A percentile compares a stretch with the other conserved stretches of the same genome.
phyloP scores from a whole-genome alignment of 2,113 vertebrate species.

The Suncus etruscus region DNA sequence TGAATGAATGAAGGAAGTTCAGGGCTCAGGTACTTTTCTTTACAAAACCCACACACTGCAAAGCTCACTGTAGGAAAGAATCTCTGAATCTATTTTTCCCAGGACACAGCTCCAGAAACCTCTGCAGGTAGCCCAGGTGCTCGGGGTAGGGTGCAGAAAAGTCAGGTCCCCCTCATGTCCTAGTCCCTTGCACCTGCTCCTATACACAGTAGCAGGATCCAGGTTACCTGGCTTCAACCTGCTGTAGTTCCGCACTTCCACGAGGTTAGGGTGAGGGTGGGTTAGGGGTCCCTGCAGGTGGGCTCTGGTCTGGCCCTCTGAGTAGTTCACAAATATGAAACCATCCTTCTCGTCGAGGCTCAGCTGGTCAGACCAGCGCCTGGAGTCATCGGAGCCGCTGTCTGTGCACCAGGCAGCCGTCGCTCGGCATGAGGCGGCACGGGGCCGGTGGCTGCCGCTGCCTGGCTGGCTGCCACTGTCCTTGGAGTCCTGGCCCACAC shows the following conservation, averaged over 20 bases:
- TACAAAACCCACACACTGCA: no score
- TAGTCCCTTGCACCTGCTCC: background rate
- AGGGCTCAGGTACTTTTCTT: background rate
- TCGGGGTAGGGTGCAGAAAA: background rate
- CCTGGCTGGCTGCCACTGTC: conserved; percentile 87
- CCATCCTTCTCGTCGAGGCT: conserved; percentile 98
- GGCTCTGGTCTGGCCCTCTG: conserved; percentile 92
- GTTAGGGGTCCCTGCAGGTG: conserved; percentile 84
- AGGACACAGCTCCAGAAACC: background rate
- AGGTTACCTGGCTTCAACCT: conserved; percentile 89
- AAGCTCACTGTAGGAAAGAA: background rate
- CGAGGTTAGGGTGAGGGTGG: conserved; percentile 82
- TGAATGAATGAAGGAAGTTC: background rate
- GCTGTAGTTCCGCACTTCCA: conserved; percentile 87
- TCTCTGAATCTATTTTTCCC: background rate
- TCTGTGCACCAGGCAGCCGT: conserved; percentile 90
- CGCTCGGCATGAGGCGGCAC: conserved; percentile 88
- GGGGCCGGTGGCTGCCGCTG: conserved; percentile 90
- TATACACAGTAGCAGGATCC: fast-evolving
- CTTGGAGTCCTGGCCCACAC: conserved; percentile 89
- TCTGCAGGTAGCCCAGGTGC: background rate
- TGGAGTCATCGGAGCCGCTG: conserved; percentile 94
- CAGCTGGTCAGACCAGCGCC: conserved; percentile 97
- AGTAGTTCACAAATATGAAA: conserved; percentile 98
- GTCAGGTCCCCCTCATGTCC: fast-evolving